Evolutionary conservation across 2,113 vertebrate genomes (phyloP).

Genomic region (Carettochelys insculpta): DNA sequence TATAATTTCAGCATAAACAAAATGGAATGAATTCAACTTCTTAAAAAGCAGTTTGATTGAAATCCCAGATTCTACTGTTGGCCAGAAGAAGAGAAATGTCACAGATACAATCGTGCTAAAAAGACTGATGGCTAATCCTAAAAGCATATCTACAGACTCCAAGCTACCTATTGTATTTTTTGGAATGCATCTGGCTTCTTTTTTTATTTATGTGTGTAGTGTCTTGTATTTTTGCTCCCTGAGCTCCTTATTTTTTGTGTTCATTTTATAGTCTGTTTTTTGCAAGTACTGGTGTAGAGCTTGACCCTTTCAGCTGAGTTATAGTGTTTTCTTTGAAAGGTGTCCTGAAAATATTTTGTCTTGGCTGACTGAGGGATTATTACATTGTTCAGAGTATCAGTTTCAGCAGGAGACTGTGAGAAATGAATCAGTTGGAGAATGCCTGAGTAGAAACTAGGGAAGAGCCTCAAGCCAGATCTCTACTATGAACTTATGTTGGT

Average conservation of each 20-base stretch:
- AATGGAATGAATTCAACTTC: neutral
- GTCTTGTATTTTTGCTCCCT: conserved; percentile 20
- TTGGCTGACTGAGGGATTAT: neutral
- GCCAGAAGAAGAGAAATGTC: conserved; percentile 38
- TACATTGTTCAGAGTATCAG: conserved; percentile 27
- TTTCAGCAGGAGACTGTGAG: neutral
- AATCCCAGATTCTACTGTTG: conserved; percentile 19
- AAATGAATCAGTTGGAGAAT: conserved; percentile 2
- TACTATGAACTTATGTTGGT: neutral
- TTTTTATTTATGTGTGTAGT: conserved; percentile 55
- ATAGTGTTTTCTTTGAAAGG: conserved; percentile 36
- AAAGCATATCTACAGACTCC: neutral
- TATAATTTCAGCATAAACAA: neutral
- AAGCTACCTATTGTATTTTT: conserved; percentile 40
- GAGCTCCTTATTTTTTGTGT: conserved; percentile 45
- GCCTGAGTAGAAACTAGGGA: neutral
- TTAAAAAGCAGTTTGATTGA: neutral
- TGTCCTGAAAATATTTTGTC: conserved; percentile 51
- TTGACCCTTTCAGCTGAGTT: conserved; percentile 35
- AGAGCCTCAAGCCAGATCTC: neutral
- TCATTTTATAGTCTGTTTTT: conserved; percentile 55
- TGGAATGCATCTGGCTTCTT: neutral
- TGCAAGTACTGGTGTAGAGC: conserved; percentile 26
- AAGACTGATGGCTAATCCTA: conserved; percentile 25
- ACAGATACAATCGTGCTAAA: conserved; percentile 18